These are phyloP conservation scores for Trachelipus rathkii DNA, from an alignment of 1,140 invertebrate species.

Conservation along the genomic window DNA sequence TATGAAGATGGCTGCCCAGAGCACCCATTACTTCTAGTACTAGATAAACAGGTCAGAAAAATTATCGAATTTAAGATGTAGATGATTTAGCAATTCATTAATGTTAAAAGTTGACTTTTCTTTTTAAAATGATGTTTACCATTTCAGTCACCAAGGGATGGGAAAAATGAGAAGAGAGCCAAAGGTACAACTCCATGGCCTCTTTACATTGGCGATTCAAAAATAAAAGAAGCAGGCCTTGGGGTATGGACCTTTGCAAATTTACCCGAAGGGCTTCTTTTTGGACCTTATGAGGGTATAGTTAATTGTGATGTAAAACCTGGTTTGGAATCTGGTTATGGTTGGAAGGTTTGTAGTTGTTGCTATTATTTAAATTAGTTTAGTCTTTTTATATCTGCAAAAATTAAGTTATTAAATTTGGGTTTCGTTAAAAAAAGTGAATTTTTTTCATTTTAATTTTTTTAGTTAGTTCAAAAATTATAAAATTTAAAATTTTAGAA, in stretches of 20 bases:
- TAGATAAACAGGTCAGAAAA: too few relatives aligned
- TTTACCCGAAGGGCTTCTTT: neutral
- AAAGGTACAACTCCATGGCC: neutral
- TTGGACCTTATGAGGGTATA: neutral
- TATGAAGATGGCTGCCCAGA: too few relatives aligned
- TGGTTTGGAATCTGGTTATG: neutral
- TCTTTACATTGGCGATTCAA: neutral
- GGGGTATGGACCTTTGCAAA: neutral
- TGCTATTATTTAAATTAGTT: too few relatives aligned
- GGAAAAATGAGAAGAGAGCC: neutral
- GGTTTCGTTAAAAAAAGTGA: too few relatives aligned
- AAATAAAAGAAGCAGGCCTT: neutral
- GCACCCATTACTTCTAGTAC: too few relatives aligned
- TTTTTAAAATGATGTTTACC: neutral
- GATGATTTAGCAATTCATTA: too few relatives aligned
- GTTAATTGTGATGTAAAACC: neutral
- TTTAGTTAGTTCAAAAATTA: too few relatives aligned
- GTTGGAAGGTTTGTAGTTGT: neutral
- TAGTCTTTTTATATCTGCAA: too few relatives aligned
- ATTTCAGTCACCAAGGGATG: neutral
- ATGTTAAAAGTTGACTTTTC: neutral
- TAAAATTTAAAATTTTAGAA: too few relatives aligned
- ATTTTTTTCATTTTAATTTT: too few relatives aligned
- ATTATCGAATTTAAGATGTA: too few relatives aligned
- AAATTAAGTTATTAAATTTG: too few relatives aligned